These are phyloP conservation scores for Tanytarsus gracilentus DNA, from an alignment of 2,888 invertebrate species.

Conservation along the genomic window DNA sequence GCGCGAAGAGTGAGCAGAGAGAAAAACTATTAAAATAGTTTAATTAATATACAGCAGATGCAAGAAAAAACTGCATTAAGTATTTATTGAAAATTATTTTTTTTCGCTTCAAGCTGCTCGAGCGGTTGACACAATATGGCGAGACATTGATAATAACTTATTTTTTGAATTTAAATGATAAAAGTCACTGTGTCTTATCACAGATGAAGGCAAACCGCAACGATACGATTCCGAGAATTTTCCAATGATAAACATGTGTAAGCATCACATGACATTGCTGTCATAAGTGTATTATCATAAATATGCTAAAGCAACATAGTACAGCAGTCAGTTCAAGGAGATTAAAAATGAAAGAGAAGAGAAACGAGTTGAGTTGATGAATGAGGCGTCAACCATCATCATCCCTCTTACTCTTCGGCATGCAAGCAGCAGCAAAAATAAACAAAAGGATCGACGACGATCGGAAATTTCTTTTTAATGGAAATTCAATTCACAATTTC, in stretches of 20 bases:
- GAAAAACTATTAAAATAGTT: constrained; percentile 18
- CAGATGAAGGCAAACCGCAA: background rate
- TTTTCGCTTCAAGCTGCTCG: background rate
- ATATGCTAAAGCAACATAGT: background rate
- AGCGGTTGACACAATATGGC: background rate
- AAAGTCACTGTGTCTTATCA: background rate
- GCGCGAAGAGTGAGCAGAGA: background rate
- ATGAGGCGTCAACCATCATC: constrained; percentile 18
- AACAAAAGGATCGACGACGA: constrained; percentile 25
- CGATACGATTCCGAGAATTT: background rate
- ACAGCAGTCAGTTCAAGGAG: background rate
- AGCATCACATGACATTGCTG: too few relatives aligned
- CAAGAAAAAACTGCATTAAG: constrained; percentile 3
- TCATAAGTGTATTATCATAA: background rate
- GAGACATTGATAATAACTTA: background rate
- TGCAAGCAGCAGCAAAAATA: constrained; percentile 10
- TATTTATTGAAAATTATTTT: background rate
- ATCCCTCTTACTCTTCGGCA: background rate
- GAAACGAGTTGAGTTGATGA: constrained; percentile 13
- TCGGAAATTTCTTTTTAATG: background rate
- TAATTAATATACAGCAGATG: constrained; percentile 18
- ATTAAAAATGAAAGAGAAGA: background rate
- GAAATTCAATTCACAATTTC: background rate
- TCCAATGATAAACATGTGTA: constrained; percentile 1
- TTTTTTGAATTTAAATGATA: background rate